phyloP scores from a whole-genome alignment of 2,113 vertebrate genomes.

The Sebastes fasciatus region DNA sequence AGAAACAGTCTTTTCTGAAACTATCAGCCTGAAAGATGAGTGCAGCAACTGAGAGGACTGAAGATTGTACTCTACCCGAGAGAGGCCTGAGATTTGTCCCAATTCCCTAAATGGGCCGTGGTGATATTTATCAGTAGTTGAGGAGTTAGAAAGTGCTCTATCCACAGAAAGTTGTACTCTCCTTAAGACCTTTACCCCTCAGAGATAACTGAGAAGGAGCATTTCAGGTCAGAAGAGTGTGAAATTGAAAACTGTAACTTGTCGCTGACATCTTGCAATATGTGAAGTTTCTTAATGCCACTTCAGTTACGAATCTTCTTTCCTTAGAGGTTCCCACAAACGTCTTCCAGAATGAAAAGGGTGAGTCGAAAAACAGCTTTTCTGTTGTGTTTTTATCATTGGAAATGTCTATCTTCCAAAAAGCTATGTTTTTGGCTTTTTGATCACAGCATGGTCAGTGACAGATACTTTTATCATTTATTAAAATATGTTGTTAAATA shows the following conservation, averaged over 20 bases:
- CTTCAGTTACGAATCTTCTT: not conserved
- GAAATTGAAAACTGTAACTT: not conserved
- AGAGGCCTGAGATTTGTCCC: no score
- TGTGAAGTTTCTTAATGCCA: not conserved
- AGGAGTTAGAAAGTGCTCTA: no score
- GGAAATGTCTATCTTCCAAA: not conserved
- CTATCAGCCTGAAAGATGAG: no score
- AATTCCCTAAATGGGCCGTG: no score
- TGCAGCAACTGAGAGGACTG: no score
- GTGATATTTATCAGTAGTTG: no score
- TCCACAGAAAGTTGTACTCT: no score
- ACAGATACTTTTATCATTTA: not conserved
- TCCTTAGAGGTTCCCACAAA: not conserved
- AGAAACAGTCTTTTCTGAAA: no score
- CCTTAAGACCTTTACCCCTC: not conserved
- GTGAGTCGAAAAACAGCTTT: not conserved
- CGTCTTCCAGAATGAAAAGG: not conserved
- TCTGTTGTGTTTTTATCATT: not conserved
- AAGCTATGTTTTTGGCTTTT: not conserved
- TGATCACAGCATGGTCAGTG: not conserved
- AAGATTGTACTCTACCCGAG: no score
- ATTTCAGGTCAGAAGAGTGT: not conserved
- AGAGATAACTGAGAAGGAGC: not conserved
- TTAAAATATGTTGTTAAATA: not conserved
- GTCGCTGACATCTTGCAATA: not conserved